These are phyloP conservation scores for Theonella swinhoei DNA, from an alignment of 37 sponge, comb jelly and placozoan genomes.

Conservation along the genomic window DNA sequence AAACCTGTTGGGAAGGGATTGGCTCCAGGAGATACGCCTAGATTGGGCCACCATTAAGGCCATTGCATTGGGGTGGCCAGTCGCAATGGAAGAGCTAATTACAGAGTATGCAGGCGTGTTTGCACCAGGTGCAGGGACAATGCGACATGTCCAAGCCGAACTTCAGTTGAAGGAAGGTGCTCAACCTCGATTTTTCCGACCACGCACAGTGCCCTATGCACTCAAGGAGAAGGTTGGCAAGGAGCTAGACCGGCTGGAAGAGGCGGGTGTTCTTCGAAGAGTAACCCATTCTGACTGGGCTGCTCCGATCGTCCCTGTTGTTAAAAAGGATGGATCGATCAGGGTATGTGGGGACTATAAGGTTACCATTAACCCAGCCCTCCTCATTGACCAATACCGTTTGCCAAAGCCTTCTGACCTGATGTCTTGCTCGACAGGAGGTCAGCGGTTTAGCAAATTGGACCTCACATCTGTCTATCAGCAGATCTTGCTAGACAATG, in stretches of 20 bases:
- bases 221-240: not conserved
- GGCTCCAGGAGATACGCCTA: slow-evolving; percentile 22
- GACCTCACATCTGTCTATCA: not conserved
- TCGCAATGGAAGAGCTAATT: not conserved
- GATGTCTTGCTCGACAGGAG: not conserved
- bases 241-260: slow-evolving; percentile 35
- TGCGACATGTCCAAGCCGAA: slow-evolving; percentile 9
- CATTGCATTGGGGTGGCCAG: not conserved
- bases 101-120: slow-evolving; percentile 18
- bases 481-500: slow-evolving; percentile 3
- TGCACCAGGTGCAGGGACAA: slow-evolving; percentile 1
- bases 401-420: not conserved
- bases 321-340: not conserved
- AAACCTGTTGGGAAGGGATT: slow-evolving; percentile 39
- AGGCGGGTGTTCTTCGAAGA: slow-evolving; percentile 22
- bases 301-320: slow-evolving; percentile 38
- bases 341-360: not conserved
- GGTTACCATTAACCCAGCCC: not conserved
- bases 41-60: slow-evolving; percentile 4
- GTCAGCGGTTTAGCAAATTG: slow-evolving; percentile 4
- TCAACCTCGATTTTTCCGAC: slow-evolving; percentile 11
- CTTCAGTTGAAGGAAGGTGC: slow-evolving; percentile 4
- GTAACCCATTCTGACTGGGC: slow-evolving; percentile 56
- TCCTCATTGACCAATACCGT: slow-evolving; percentile 1
- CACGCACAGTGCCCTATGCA: slow-evolving; percentile 43